Percentiles rank a stretch among this genome's conserved stretches.
Evolutionary conservation across 2,888 invertebrate species (phyloP).

Genomic region (Tipula lateralis): DNA sequence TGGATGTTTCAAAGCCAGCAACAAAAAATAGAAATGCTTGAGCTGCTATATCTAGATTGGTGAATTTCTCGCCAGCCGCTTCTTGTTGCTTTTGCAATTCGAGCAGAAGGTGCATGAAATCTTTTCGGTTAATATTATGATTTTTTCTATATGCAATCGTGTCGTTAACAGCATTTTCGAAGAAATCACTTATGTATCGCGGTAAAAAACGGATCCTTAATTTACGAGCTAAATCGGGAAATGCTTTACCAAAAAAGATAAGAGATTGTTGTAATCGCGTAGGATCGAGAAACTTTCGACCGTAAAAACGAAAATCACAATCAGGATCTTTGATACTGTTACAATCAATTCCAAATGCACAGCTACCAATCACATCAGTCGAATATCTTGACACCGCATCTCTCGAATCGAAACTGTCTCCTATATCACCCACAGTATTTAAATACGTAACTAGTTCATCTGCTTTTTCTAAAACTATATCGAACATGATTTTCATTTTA

Average conservation of each 20-base stretch:
- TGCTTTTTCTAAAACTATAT: constrained; percentile 42
- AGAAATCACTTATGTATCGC: constrained; percentile 39
- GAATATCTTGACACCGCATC: constrained; percentile 49
- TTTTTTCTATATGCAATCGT: constrained; percentile 40
- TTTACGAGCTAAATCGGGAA: constrained; percentile 30
- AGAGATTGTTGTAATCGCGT: background rate
- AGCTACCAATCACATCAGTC: constrained; percentile 51
- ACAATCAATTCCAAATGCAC: constrained; percentile 51
- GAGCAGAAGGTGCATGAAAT: constrained; percentile 39
- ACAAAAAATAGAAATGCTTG: constrained; percentile 57
- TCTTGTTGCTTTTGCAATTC: constrained; percentile 37
- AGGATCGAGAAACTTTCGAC: constrained; percentile 37
- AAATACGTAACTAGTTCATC: constrained; percentile 38
- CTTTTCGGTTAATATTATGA: constrained; percentile 38
- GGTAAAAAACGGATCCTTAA: constrained; percentile 38
- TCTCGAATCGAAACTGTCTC: constrained; percentile 46
- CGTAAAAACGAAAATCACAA: constrained; percentile 43
- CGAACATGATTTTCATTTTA: constrained; percentile 51
- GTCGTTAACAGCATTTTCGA: constrained; percentile 38
- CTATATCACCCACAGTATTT: constrained; percentile 34
- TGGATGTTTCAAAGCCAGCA: constrained; percentile 59
- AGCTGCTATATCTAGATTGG: constrained; percentile 49
- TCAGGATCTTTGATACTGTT: constrained; percentile 47
- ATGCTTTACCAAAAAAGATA: background rate
- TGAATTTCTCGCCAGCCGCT: too few relatives aligned